Evolutionary conservation across 2,888 invertebrate species (phyloP).

Genomic region (Temnothorax ravouxi): DNA sequence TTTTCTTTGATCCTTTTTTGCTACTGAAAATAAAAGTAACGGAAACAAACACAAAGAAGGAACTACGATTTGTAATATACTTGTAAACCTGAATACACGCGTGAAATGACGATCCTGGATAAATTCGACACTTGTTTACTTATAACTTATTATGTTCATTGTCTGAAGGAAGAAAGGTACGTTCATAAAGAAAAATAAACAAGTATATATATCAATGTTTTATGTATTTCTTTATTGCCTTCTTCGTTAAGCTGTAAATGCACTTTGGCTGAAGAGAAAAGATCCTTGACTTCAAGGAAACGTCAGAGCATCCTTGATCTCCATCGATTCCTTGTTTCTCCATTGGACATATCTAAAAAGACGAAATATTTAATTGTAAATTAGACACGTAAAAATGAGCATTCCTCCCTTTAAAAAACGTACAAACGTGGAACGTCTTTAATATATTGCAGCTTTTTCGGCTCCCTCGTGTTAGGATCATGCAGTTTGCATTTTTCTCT

Average conservation of each 20-base stretch:
- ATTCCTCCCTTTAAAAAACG: slow-evolving; percentile 51
- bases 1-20: slow-evolving; percentile 8
- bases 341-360: slow-evolving; percentile 67
- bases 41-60: not conserved
- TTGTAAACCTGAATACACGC: slow-evolving; percentile 67
- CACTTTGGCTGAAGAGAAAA: not conserved
- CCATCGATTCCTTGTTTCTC: slow-evolving; percentile 72
- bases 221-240: slow-evolving; percentile 68
- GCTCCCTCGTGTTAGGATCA: slow-evolving; percentile 40
- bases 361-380: slow-evolving; percentile 17
- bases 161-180: slow-evolving; percentile 83
- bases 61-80: slow-evolving; percentile 61
- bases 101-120: slow-evolving; percentile 77
- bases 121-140: slow-evolving; percentile 85
- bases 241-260: slow-evolving; percentile 37
- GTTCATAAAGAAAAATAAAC: slow-evolving; percentile 86
- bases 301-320: slow-evolving; percentile 49
- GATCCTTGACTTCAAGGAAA: not conserved
- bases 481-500: slow-evolving; percentile 77
- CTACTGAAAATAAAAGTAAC: not conserved
- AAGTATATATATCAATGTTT: slow-evolving; percentile 84
- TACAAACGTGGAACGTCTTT: slow-evolving; percentile 83
- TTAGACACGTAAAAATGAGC: slow-evolving; percentile 3
- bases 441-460: slow-evolving; percentile 75
- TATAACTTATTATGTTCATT: slow-evolving; percentile 86